Evolutionary conservation across 2,113 vertebrate genomes (phyloP).

Genomic region (Epinephelus fuscoguttatus): DNA sequence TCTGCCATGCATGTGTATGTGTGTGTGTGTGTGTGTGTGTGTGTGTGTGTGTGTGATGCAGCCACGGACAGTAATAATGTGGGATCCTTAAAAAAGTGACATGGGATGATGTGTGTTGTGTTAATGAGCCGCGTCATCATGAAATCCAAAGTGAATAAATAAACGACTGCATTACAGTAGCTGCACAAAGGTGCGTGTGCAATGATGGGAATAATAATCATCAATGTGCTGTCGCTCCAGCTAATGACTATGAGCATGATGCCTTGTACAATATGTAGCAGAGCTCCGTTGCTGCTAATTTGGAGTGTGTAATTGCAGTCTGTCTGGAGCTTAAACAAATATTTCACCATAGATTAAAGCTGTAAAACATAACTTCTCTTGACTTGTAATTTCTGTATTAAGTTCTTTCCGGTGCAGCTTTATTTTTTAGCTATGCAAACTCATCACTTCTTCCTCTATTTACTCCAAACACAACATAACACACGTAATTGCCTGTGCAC

Average conservation of each 20-base stretch:
- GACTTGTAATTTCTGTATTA: constrained; percentile 32
- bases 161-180: constrained; percentile 50
- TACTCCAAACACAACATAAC: constrained; percentile 3
- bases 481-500: background rate
- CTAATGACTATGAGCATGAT: constrained; percentile 67
- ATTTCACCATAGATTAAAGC: constrained; percentile 34
- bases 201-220: constrained; percentile 66
- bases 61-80: background rate
- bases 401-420: background rate
- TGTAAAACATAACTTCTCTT: constrained; percentile 29
- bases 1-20: constrained; percentile 12
- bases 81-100: background rate
- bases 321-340: constrained; percentile 38
- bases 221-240: constrained; percentile 55
- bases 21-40: constrained; percentile 24
- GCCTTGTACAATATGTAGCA: constrained; percentile 49
- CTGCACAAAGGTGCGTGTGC: constrained; percentile 61
- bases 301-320: constrained; percentile 35
- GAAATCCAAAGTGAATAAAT: constrained; percentile 53
- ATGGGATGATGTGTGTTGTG: constrained; percentile 17
- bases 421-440: background rate
- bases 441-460: constrained; percentile 6
- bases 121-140: constrained; percentile 53
- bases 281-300: constrained; percentile 43
- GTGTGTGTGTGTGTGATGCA: background rate